Conservation (phyloP, 2,888 invertebrate species). For the Synanthedon tipuliformis region DNA sequence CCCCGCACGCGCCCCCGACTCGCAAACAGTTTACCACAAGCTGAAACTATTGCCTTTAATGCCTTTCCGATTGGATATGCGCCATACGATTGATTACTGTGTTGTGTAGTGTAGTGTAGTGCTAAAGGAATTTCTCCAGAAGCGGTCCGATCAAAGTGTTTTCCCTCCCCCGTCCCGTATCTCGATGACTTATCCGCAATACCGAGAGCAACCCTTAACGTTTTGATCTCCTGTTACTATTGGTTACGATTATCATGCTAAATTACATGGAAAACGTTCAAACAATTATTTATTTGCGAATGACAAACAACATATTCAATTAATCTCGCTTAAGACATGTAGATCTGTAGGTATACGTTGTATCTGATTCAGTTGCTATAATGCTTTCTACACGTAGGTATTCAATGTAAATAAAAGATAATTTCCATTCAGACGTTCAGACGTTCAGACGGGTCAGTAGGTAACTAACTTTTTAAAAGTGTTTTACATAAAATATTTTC, state of each 20-base stretch:
- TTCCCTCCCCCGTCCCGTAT: conserved; percentile 20
- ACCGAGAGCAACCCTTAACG: conserved; percentile 40
- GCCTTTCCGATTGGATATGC: conserved; percentile 58
- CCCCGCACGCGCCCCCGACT: conserved; percentile 16
- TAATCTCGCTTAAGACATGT: background rate
- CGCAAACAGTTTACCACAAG: conserved; percentile 65
- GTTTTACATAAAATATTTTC: background rate
- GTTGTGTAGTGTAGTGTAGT: conserved; percentile 23
- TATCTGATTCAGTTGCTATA: too few relatives aligned
- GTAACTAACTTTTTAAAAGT: background rate
- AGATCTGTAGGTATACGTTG: too few relatives aligned
- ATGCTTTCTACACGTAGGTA: too few relatives aligned
- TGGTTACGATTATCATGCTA: conserved; percentile 7
- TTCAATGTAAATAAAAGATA: too few relatives aligned
- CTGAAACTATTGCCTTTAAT: conserved; percentile 66
- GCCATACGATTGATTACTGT: conserved; percentile 57
- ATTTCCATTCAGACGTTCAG: too few relatives aligned
- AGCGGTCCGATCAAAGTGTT: conserved; percentile 51
- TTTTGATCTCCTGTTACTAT: conserved; percentile 32
- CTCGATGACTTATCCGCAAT: conserved; percentile 35
- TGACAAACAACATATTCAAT: background rate
- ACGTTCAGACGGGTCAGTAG: too few relatives aligned
- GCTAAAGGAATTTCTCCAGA: conserved; percentile 52
- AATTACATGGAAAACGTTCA: conserved; percentile 1
- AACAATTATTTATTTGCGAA: background rate